A percentile compares a stretch with the other conserved stretches of the same genome.
Conservation (phyloP, 2,888 invertebrate species). For the Gerris lacustris region DNA sequence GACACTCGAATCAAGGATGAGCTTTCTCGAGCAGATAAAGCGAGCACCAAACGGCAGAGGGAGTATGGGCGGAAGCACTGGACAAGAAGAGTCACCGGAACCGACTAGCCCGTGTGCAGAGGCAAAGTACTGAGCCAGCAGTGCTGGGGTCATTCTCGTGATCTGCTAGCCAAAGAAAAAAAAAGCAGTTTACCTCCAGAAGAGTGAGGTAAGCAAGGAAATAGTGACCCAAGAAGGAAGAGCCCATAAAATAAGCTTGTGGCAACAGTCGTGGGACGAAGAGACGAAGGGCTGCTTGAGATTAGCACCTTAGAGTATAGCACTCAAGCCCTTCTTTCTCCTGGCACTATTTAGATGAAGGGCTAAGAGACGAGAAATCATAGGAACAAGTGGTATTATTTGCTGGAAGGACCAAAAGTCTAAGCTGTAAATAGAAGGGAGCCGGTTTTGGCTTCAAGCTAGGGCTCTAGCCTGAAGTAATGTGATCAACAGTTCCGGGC, state of each 20-base stretch:
- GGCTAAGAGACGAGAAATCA: too few relatives aligned
- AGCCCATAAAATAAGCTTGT: constrained; percentile 14
- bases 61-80: constrained; percentile 25
- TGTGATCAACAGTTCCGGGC: too few relatives aligned
- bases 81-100: constrained; percentile 22
- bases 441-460: too few relatives aligned
- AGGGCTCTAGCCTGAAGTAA: too few relatives aligned
- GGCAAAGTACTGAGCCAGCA: constrained; percentile 25
- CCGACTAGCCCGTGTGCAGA: constrained; percentile 18
- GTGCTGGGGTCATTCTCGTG: constrained; percentile 31
- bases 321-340: too few relatives aligned
- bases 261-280: constrained; percentile 26
- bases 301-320: too few relatives aligned
- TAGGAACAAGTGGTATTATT: too few relatives aligned
- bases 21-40: constrained; percentile 24
- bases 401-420: too few relatives aligned
- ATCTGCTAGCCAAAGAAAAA: constrained; percentile 25
- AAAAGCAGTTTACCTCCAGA: constrained; percentile 9
- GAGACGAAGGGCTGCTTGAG: constrained; percentile 22
- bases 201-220: constrained; percentile 5
- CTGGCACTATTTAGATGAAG: too few relatives aligned
- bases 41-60: constrained; percentile 22
- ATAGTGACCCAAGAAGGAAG: constrained; percentile 9
- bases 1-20: constrained; percentile 23
- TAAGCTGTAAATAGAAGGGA: too few relatives aligned